A percentile compares a stretch with the other conserved stretches of the same genome.
Conservation (phyloP, 2,797 vertebrate species). For the Nasua narica region DNA sequence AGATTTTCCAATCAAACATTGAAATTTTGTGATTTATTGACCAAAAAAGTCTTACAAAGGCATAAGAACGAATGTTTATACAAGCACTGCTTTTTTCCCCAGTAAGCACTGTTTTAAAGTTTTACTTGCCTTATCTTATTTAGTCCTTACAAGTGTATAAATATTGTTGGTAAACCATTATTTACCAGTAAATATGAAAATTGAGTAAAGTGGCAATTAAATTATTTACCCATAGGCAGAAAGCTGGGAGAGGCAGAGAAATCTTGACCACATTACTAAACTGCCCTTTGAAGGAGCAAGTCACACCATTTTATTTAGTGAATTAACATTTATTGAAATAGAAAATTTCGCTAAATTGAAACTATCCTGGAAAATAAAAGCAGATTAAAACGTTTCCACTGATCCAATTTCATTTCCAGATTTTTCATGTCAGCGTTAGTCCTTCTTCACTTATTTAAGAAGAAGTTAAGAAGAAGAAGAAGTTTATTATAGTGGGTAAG, state of each 20-base stretch:
- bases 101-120: not conserved
- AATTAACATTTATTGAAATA: not conserved
- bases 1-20: not conserved
- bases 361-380: not conserved
- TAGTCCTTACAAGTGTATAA: not conserved
- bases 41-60: not conserved
- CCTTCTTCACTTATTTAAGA: not conserved
- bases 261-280: not conserved
- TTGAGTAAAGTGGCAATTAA: not conserved
- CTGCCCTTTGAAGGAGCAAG: not conserved
- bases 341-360: not conserved
- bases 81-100: not conserved
- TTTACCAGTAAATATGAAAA: not conserved
- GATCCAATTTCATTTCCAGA: not conserved
- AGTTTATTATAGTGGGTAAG: not conserved
- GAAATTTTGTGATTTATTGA: not conserved
- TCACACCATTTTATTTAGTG: not conserved
- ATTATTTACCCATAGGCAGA: not conserved
- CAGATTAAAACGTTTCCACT: not conserved
- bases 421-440: not conserved
- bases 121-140: not conserved
- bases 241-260: not conserved
- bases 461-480: no score
- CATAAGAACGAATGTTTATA: not conserved
- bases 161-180: not conserved